A percentile compares a stretch with the other conserved stretches of the same genome.
Conservation (phyloP, 2,888 invertebrate genomes). For the Plagiodera versicolora region DNA sequence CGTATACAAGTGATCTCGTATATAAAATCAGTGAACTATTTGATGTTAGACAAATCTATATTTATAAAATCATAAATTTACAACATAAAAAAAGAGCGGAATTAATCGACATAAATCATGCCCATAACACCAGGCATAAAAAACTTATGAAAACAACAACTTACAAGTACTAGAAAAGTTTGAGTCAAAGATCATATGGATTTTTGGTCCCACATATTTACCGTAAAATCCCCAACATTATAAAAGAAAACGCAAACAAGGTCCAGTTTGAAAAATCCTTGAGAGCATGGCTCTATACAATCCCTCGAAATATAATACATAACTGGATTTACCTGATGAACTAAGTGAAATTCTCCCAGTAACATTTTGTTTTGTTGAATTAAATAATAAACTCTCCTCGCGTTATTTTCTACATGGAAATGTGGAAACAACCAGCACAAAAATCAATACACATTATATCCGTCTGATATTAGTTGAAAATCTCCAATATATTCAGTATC, state of each 20-base stretch:
- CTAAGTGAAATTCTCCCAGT: not conserved
- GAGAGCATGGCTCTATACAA: not conserved
- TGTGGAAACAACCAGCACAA: too few species aligned
- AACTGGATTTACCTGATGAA: not conserved
- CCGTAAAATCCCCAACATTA: not conserved
- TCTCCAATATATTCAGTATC: too few species aligned
- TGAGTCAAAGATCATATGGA: slow-evolving; percentile 1
- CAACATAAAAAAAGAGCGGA: too few species aligned
- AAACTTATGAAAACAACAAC: not conserved
- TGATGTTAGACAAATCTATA: too few species aligned
- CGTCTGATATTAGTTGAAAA: too few species aligned
- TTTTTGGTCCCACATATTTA: not conserved
- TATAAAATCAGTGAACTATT: too few species aligned
- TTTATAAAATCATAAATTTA: too few species aligned
- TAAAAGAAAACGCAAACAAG: not conserved
- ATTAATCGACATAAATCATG: too few species aligned
- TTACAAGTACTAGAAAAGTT: not conserved
- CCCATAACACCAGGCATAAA: not conserved
- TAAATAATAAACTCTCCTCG: not conserved
- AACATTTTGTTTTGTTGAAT: not conserved
- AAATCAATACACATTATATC: too few species aligned
- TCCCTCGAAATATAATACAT: slow-evolving; percentile 1
- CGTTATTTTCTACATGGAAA: too few species aligned
- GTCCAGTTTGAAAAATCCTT: not conserved
- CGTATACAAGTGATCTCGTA: too few species aligned